Conservation (phyloP, 2,888 invertebrate species). For the Polyploca ridens region DNA sequence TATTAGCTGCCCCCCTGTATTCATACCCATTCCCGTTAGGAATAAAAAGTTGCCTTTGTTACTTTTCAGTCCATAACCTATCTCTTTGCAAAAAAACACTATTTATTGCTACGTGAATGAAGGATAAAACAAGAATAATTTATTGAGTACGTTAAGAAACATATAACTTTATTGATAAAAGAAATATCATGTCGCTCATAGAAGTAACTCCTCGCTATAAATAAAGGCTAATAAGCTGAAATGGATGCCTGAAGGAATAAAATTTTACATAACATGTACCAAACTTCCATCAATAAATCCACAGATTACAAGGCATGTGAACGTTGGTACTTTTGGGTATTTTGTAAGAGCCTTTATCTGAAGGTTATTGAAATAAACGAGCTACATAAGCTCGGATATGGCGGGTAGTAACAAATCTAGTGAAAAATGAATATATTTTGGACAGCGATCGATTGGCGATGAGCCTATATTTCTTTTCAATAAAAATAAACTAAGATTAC, state of each 20-base stretch:
- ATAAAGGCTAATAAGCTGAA: not conserved
- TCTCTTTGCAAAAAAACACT: too few species aligned
- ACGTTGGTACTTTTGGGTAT: conserved; percentile 23
- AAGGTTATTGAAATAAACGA: conserved; percentile 52
- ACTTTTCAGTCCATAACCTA: too few species aligned
- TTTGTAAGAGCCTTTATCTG: conserved; percentile 30
- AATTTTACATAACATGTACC: not conserved
- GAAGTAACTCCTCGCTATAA: not conserved
- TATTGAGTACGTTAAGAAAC: too few species aligned
- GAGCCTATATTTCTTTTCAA: conserved; percentile 1
- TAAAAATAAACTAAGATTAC: too few species aligned
- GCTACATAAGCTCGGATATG: conserved; percentile 44
- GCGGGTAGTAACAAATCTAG: conserved; percentile 30
- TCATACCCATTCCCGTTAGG: too few species aligned
- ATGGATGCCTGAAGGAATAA: not conserved
- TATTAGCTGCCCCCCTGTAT: too few species aligned
- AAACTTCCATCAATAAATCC: not conserved
- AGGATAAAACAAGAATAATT: too few species aligned
- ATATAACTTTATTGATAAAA: too few species aligned
- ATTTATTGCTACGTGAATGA: too few species aligned
- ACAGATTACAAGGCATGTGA: conserved; percentile 10
- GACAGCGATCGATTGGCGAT: not conserved
- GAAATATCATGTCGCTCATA: not conserved
- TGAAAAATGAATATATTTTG: conserved; percentile 2
- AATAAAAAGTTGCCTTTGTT: too few species aligned